These are phyloP conservation scores for Aporophyla nigra DNA, from an alignment of 2,888 invertebrate genomes.

Conservation along the genomic window DNA sequence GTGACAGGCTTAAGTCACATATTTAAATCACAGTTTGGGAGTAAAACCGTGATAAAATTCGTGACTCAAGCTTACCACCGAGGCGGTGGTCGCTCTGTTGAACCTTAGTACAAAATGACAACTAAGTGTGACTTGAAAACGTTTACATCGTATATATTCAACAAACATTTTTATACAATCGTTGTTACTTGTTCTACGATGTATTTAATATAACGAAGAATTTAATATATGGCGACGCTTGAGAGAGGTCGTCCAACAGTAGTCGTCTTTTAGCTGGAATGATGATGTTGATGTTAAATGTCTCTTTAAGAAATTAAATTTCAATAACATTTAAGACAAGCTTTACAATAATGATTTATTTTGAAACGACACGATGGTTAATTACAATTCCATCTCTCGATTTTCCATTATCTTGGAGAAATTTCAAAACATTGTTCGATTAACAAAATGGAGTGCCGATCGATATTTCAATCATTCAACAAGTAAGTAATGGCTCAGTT, in stretches of 20 bases:
- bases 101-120: too few relatives aligned
- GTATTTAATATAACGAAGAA: neutral
- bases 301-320: neutral
- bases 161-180: neutral
- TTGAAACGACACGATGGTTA: constrained; percentile 7
- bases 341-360: constrained; percentile 16
- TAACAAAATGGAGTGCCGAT: constrained; percentile 47
- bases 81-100: too few relatives aligned
- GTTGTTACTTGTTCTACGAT: neutral
- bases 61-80: too few relatives aligned
- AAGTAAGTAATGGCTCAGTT: constrained; percentile 34
- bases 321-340: neutral
- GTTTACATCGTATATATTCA: too few relatives aligned
- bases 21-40: too few relatives aligned
- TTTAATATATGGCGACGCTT: neutral
- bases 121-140: too few relatives aligned
- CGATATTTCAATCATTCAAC: constrained; percentile 46
- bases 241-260: neutral
- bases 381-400: constrained; percentile 22
- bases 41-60: too few relatives aligned
- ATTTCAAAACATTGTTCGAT: constrained; percentile 47
- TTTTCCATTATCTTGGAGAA: constrained; percentile 27
- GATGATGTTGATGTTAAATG: neutral
- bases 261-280: neutral
- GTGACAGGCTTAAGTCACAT: too few relatives aligned